Percentiles rank a stretch among this genome's conserved stretches.
These are phyloP conservation scores for Caenorhabditis imperialis DNA, from an alignment of 2,888 invertebrate species.

Conservation along the genomic window DNA sequence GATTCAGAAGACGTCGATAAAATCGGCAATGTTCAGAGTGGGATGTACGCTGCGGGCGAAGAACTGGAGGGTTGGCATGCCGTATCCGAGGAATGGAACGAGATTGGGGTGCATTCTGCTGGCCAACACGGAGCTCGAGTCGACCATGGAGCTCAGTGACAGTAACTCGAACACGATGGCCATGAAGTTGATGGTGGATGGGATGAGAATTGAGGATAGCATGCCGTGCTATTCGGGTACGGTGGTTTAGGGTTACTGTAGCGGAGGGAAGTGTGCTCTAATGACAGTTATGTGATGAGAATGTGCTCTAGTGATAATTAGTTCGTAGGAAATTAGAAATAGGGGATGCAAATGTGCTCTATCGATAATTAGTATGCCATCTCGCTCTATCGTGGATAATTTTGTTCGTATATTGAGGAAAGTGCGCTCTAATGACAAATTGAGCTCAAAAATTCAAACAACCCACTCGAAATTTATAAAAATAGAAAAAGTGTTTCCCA, in stretches of 20 bases:
- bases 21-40: constrained; percentile 18
- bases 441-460: no score
- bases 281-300: constrained; percentile 1
- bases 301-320: no score
- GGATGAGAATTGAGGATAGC: constrained; percentile 64
- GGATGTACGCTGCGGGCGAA: constrained; percentile 30
- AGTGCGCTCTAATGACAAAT: no score
- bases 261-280: not conserved
- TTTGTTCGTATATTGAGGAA: no score
- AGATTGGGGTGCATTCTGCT: constrained; percentile 63
- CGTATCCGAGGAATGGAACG: constrained; percentile 67
- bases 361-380: no score
- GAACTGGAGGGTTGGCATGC: constrained; percentile 64
- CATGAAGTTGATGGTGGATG: constrained; percentile 59
- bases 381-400: no score
- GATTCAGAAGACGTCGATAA: not conserved
- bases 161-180: constrained; percentile 61
- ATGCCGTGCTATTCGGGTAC: constrained; percentile 67
- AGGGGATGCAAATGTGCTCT: no score
- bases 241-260: no score
- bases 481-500: no score
- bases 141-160: constrained; percentile 58
- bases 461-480: no score
- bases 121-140: constrained; percentile 59
- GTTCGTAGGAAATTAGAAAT: no score